A percentile compares a stretch with the other conserved stretches of the same genome.
Conservation (phyloP, 2,797 vertebrate species). For the Falco berigora region DNA sequence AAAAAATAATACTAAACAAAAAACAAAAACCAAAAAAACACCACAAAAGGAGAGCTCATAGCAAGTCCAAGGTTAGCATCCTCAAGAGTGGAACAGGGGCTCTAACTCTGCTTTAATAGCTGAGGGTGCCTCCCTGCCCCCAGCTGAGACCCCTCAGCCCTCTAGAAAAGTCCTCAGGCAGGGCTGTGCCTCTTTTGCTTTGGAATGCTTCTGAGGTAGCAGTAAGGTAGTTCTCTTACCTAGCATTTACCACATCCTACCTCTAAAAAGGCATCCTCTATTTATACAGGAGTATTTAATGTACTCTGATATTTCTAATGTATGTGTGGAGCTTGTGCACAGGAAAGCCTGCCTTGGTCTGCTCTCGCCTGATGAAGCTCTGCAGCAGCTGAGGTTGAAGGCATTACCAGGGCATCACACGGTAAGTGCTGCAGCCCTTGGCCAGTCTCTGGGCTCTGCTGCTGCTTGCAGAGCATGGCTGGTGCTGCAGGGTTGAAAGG, state of each 20-base stretch:
- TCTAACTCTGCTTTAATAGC: neutral
- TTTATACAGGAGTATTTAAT: accelerated
- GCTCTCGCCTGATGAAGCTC: too few relatives aligned
- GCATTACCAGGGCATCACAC: accelerated
- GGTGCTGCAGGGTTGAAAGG: too few relatives aligned
- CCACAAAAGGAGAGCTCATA: neutral
- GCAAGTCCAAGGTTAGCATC: accelerated
- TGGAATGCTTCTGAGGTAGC: too few relatives aligned
- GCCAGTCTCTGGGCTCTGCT: accelerated
- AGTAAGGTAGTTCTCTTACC: accelerated
- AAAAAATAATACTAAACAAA: too few relatives aligned
- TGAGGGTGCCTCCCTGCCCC: neutral
- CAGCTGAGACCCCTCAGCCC: neutral
- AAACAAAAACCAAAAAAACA: neutral
- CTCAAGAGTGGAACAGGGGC: accelerated
- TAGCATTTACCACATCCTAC: accelerated
- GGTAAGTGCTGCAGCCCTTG: accelerated
- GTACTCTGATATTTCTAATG: accelerated
- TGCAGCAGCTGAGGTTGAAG: neutral
- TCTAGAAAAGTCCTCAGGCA: neutral
- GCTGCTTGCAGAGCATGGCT: neutral
- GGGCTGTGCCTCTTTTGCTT: accelerated
- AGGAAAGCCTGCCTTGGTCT: accelerated
- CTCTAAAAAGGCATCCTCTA: accelerated
- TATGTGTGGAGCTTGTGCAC: accelerated